These are phyloP conservation scores for Centroberyx gerrardi DNA, from an alignment of 2,797 vertebrate species.

Conservation along the genomic window DNA sequence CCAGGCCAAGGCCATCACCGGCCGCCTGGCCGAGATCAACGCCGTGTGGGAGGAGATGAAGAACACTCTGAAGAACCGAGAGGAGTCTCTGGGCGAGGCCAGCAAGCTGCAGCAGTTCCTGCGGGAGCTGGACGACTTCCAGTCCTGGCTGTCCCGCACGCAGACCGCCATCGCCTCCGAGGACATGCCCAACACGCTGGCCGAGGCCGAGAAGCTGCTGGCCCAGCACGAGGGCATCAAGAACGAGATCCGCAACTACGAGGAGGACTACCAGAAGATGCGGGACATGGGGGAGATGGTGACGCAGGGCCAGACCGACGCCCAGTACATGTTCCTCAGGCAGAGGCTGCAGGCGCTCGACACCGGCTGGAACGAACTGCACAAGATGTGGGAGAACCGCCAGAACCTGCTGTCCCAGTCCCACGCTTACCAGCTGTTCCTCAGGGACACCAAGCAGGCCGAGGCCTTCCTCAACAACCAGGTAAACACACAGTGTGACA, in stretches of 20 bases:
- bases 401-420: constrained; percentile 97
- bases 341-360: constrained; percentile 97
- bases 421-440: constrained; percentile 96
- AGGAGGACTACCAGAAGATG: constrained; percentile 99
- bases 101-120: constrained; percentile 99
- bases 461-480: constrained; percentile 90
- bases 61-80: constrained; percentile 93
- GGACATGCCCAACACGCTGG: constrained; percentile 96
- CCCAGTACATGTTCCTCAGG: constrained; percentile 98
- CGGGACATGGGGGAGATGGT: constrained; percentile 99
- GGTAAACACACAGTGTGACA: constrained; percentile 71
- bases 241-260: constrained; percentile 97
- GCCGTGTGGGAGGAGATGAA: constrained; percentile 97
- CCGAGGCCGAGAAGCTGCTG: constrained; percentile 97
- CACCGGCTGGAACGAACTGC: constrained; percentile 98
- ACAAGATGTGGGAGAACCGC: constrained; percentile 99
- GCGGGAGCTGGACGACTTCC: constrained; percentile 98
- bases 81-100: constrained; percentile 96
- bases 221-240: constrained; percentile 97
- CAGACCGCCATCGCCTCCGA: constrained; percentile 98
- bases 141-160: constrained; percentile 97
- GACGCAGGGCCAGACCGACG: constrained; percentile 96
- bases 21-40: constrained; percentile 92
- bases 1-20: constrained; percentile 93
- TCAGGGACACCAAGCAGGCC: constrained; percentile 93